Base-by-base conservation (phyloP, 92 coral and sea anemone species). In the Siderastrea siderea region DNA sequence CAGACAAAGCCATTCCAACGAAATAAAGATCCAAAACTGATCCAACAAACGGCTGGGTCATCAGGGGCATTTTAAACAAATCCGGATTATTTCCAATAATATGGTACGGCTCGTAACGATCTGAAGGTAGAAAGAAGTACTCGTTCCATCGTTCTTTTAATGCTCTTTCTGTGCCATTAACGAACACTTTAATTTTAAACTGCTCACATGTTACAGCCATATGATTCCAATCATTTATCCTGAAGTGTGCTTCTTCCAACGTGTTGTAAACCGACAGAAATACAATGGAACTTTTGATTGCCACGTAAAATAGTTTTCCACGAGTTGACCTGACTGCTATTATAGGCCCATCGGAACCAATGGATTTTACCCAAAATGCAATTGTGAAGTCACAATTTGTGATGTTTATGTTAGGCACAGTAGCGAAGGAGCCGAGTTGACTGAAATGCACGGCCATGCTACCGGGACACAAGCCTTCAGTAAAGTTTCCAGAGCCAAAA, bases 11-110 rank as follows among this genome's bases (percentile, higher is more conserved):
- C 6, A 55, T 50, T 14, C 66, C 80, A 52, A 44, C 50, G 1
- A 75, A 51, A 54, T 75, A 48, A 11, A 75, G 80, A 75, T 75
- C 51, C 80, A 57, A 55, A 3, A 75, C 51, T 46, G 67, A 75
- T 53, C 80, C 80, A 57, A 50, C 44, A 26, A 75, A 57, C 67
- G 64, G n/a, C 1, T 13, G 14, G 3, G 3, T 15, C 16, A 59
- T 59, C 16, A 59, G 44, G 10, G 49, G 19, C n/a, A 14, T 50
- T 52, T 57, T 14, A 43, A 53, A 46, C 73, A 38, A 53, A 75
- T 10, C 45, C 67, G 67, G 66, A 57, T 44, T 12, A 55, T 59
- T 59, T 57, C 67, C 80, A 58, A 75, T 55, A 26, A 26, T 26
- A 14, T 0, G 11, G n/a, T 13, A 55, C 26, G 49, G 60, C 19